Percentiles rank a stretch among this genome's conserved stretches.
phyloP scores from a whole-genome alignment of 2,888 invertebrate species.

The Adela reaumurella region DNA sequence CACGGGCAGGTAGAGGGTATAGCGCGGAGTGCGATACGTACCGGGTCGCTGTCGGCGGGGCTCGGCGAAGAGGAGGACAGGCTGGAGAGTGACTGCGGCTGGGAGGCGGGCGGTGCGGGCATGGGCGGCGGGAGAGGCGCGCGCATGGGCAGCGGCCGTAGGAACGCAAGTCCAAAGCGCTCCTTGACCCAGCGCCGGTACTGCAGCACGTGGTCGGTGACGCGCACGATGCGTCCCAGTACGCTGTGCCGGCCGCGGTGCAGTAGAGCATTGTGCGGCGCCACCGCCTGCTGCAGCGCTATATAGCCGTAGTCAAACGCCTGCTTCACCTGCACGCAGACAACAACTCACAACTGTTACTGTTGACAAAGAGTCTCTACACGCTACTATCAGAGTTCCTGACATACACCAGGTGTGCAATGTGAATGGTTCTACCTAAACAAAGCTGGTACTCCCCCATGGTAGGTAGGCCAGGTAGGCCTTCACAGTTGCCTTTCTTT shows the following conservation, averaged over 20 bases:
- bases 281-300: slow-evolving; percentile 74
- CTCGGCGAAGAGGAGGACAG: slow-evolving; percentile 9
- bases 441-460: too few species aligned
- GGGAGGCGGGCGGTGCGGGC: slow-evolving; percentile 1
- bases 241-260: slow-evolving; percentile 61
- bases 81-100: slow-evolving; percentile 5
- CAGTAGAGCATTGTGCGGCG: slow-evolving; percentile 47
- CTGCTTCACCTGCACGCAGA: slow-evolving; percentile 64
- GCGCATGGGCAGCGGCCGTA: slow-evolving; percentile 18
- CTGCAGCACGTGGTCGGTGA: slow-evolving; percentile 87
- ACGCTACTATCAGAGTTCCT: too few species aligned
- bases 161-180: slow-evolving; percentile 45
- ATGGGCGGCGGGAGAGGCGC: slow-evolving; percentile 7
- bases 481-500: too few species aligned
- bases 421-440: too few species aligned
- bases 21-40: slow-evolving; percentile 10
- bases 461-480: too few species aligned
- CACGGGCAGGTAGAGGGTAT: too few species aligned
- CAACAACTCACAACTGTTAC: too few species aligned
- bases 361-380: too few species aligned
- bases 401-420: too few species aligned
- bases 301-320: slow-evolving; percentile 97
- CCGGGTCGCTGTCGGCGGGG: slow-evolving; percentile 23
- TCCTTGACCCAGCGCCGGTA: slow-evolving; percentile 51
- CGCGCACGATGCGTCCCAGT: slow-evolving; percentile 86